Evolutionary conservation across 2,888 invertebrate genomes (phyloP).

Genomic region (Polydesmus complanatus): DNA sequence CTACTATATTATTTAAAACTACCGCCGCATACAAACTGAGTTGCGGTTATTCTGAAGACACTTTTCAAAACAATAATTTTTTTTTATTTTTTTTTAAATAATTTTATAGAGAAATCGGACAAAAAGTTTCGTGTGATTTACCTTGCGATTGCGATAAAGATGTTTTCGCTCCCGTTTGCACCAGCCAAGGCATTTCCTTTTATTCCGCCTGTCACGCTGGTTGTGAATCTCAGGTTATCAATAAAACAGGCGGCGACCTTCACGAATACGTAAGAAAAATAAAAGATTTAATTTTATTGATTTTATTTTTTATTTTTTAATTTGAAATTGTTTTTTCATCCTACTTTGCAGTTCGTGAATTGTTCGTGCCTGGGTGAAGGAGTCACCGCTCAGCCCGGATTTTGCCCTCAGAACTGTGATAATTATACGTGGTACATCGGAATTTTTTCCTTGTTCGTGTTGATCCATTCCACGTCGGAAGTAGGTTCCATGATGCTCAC

Average conservation of each 20-base stretch:
- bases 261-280: slow-evolving; percentile 2
- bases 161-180: slow-evolving; percentile 72
- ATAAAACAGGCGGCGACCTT: slow-evolving; percentile 1
- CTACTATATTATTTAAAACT: no score
- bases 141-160: slow-evolving; percentile 59
- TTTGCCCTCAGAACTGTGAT: slow-evolving; percentile 63
- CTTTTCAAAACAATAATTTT: no score
- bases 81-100: no score
- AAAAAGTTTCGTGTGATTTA: slow-evolving; percentile 41
- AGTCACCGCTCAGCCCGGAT: slow-evolving; percentile 55
- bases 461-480: slow-evolving; percentile 83
- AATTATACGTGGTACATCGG: slow-evolving; percentile 66
- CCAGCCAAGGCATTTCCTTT: slow-evolving; percentile 65
- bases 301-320: no score
- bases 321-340: no score
- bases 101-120: slow-evolving; percentile 19
- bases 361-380: slow-evolving; percentile 37
- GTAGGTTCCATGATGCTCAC: slow-evolving; percentile 82
- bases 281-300: no score
- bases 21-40: no score
- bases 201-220: slow-evolving; percentile 83
- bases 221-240: slow-evolving; percentile 35
- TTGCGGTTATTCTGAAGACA: no score
- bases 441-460: slow-evolving; percentile 74
- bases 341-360: slow-evolving; percentile 33